phyloP scores from a whole-genome alignment of 2,113 vertebrate genomes.

The Elaphurus davidianus region DNA sequence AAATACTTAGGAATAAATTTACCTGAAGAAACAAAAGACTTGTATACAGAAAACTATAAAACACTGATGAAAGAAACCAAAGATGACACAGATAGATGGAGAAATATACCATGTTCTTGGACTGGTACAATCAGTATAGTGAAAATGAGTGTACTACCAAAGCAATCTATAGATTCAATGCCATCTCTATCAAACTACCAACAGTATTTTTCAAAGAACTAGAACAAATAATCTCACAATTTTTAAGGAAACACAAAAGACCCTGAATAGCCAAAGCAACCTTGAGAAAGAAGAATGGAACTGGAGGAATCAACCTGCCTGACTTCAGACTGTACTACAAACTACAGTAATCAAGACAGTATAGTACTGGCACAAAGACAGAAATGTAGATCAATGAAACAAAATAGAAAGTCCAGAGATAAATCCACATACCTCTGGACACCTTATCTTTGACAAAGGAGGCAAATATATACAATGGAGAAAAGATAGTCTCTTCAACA shows the following conservation, averaged over 20 bases:
- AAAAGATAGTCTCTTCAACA: background rate
- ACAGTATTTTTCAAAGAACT: background rate
- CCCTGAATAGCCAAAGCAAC: background rate
- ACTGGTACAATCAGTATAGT: background rate
- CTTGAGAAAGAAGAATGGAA: background rate
- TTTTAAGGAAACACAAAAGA: background rate
- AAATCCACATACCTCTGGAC: background rate
- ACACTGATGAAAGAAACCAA: background rate
- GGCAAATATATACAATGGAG: background rate
- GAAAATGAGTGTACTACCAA: background rate
- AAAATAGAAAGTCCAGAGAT: background rate
- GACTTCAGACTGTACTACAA: background rate
- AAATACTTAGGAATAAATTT: background rate
- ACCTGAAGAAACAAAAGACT: background rate
- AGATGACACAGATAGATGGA: background rate
- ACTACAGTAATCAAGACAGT: background rate
- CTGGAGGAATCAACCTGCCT: background rate
- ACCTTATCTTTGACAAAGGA: background rate
- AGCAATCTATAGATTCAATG: background rate
- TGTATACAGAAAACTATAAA: background rate
- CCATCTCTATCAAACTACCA: background rate
- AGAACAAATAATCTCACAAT: background rate
- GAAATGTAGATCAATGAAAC: background rate
- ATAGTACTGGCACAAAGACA: background rate
- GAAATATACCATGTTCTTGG: background rate